Evolutionary conservation across 1,140 invertebrate genomes (phyloP), one percentile per base, ranked within the genome.

Genomic region (Nymphalis io): DNA sequence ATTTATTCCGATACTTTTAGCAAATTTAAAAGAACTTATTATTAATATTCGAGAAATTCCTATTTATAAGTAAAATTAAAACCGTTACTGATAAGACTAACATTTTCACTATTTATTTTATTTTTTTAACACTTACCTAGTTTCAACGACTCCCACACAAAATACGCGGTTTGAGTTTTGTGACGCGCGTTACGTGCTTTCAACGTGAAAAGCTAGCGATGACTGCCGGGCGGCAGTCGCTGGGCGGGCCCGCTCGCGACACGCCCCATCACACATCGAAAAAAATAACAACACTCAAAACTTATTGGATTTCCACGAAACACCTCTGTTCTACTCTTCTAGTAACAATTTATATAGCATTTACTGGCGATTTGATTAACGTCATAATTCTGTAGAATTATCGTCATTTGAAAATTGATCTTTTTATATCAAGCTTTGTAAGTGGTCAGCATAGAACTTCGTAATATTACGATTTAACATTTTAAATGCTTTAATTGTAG

Each of bases 191-290:
- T 65, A 63, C 74, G 76, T 76, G 57, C 23, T 57, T 38, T 59
- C 70, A 33, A 40, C 76, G 69, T 74, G 72, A 39, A 72, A 75
- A 70, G 23, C 21, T 20, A 39, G 21, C 38, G 20, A 57, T 51
- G 71, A 88, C 86, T 88, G 79, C 73, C 75, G 74, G 42, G 79
- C 74, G 69, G 68, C 69, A 66, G 71, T 12, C 74, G 71, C 75
- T 84, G 84, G 86, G 86, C 84, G 83, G 86, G 76, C 79, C 75
- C 63, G 40, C 12, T 42, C 33, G 3, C 67, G 85, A 80, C 81
- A 88, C 84, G 85, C 84, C 85, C 80, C 68, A 68, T 71, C 74
- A 58, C 59, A 68, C 70, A 46, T 60, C 65, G 60, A 75, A 80
- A 78, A 79, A 80, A 80, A 78, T 71, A 65, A 67, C 46, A 73